These are phyloP conservation scores for Rhyacophila brunnea DNA, from an alignment of 1,140 invertebrate species.

Conservation along the genomic window DNA sequence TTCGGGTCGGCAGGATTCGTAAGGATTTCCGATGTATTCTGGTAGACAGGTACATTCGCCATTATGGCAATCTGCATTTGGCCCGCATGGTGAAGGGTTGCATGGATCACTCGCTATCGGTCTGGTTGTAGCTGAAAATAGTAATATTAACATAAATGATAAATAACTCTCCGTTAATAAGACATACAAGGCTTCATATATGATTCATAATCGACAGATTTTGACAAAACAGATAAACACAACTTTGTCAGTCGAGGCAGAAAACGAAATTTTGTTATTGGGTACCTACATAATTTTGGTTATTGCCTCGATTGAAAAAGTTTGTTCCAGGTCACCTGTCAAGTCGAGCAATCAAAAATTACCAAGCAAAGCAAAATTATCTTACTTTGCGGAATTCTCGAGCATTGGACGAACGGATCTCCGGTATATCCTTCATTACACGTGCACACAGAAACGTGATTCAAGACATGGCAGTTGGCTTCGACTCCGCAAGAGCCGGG, in stretches of 20 bases:
- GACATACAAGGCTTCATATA: too few relatives aligned
- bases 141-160: too few relatives aligned
- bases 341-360: too few relatives aligned
- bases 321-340: too few relatives aligned
- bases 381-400: conserved; percentile 51
- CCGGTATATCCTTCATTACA: conserved; percentile 71
- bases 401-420: conserved; percentile 74
- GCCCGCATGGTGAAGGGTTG: conserved; percentile 76
- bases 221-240: too few relatives aligned
- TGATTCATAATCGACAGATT: too few relatives aligned
- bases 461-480: conserved; percentile 69
- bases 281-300: too few relatives aligned
- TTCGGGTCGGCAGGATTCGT: conserved; percentile 76
- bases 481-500: conserved; percentile 72
- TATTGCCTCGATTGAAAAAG: too few relatives aligned
- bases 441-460: conserved; percentile 73
- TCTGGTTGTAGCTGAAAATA: conserved; percentile 44
- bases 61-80: conserved; percentile 70
- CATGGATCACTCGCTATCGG: conserved; percentile 60
- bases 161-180: too few relatives aligned
- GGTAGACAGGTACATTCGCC: conserved; percentile 69
- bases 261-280: too few relatives aligned
- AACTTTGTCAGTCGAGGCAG: too few relatives aligned
- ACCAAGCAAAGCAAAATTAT: not conserved
- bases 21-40: conserved; percentile 77